phyloP scores from a whole-genome alignment of 2,113 vertebrate species.

The Mormoops blainvillei region DNA sequence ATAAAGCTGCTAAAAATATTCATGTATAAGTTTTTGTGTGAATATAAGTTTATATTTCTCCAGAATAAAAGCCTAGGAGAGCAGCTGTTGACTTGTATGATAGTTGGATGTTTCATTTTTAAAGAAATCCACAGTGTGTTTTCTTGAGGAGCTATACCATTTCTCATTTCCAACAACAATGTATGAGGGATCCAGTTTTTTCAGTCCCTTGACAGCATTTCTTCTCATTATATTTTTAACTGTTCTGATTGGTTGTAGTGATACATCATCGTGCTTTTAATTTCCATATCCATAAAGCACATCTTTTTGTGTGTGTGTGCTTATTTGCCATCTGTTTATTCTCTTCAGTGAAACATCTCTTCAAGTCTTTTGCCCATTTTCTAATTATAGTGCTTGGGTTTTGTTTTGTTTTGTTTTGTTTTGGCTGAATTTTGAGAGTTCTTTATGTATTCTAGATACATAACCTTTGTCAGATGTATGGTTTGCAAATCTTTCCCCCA shows the following conservation, averaged over 20 bases:
- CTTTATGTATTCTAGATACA: neutral
- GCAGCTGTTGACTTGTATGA: neutral
- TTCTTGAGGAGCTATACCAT: neutral
- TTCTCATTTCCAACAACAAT: neutral
- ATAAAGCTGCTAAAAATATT: neutral
- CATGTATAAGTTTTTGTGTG: neutral
- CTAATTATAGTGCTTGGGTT: neutral
- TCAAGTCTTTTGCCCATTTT: neutral
- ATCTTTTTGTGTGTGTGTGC: neutral
- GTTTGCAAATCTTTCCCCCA: neutral
- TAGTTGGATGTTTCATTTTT: neutral
- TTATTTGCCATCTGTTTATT: neutral
- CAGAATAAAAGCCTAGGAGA: neutral
- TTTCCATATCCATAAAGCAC: neutral
- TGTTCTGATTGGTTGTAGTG: neutral
- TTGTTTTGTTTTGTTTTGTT: neutral
- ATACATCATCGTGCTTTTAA: neutral
- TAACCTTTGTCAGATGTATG: neutral
- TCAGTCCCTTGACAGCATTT: neutral
- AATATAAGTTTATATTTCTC: neutral
- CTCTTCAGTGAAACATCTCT: neutral
- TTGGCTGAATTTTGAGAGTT: neutral
- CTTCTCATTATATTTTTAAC: neutral
- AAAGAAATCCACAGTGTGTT: neutral
- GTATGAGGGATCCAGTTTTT: neutral